Evolutionary conservation across 1,140 invertebrate genomes (phyloP).

Genomic region (Rhagoletis zephyria): DNA sequence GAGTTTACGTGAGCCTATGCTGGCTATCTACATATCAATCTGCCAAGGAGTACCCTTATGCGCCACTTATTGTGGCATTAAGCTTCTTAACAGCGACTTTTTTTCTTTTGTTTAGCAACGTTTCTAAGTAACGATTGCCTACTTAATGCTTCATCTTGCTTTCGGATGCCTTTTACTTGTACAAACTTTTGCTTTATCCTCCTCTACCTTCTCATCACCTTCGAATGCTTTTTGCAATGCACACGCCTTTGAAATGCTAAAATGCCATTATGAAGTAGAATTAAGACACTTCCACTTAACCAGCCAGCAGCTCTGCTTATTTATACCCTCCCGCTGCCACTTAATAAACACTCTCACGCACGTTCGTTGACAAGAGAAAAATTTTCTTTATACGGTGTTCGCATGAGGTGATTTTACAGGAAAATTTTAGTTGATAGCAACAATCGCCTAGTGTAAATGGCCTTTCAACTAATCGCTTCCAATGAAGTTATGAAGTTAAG

Average conservation of each 20-base stretch:
- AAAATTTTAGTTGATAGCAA: too few species aligned
- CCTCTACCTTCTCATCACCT: not conserved
- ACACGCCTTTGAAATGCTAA: not conserved
- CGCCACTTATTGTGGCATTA: not conserved
- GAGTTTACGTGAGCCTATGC: not conserved
- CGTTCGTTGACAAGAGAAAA: not conserved
- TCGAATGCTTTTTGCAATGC: not conserved
- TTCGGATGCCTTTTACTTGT: not conserved
- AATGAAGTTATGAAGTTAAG: too few species aligned
- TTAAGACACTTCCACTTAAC: not conserved
- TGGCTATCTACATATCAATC: not conserved
- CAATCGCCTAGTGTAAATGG: too few species aligned
- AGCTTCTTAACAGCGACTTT: not conserved
- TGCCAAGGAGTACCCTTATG: not conserved
- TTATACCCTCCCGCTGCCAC: not conserved
- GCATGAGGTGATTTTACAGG: too few species aligned
- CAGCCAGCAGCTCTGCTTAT: not conserved
- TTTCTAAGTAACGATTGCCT: not conserved
- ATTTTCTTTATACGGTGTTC: not conserved
- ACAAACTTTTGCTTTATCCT: not conserved
- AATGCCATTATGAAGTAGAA: not conserved
- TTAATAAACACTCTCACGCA: not conserved
- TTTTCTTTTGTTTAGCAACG: not conserved
- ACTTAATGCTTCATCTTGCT: not conserved
- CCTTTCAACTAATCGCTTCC: too few species aligned